A percentile compares a stretch with the other conserved stretches of the same genome.
These are phyloP conservation scores for Isotomurus palustris DNA, from an alignment of 2,888 invertebrate genomes.

Conservation along the genomic window DNA sequence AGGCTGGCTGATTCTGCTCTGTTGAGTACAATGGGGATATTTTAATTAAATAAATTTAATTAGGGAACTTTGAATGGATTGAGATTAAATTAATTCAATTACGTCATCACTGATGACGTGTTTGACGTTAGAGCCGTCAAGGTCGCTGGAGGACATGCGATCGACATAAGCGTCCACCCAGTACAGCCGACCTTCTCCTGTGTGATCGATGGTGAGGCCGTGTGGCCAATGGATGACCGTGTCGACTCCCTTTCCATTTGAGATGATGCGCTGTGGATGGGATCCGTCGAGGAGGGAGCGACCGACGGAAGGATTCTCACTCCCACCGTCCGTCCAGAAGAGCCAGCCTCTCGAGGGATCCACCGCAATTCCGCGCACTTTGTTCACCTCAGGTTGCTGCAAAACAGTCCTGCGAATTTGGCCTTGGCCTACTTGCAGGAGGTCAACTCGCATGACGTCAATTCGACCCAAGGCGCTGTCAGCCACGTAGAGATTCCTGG, in stretches of 20 bases:
- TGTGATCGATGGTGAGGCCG: slow-evolving; percentile 77
- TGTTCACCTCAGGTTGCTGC: too few species aligned
- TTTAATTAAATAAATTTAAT: not conserved
- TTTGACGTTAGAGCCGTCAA: slow-evolving; percentile 64
- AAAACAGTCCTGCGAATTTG: slow-evolving; percentile 73
- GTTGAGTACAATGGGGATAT: not conserved
- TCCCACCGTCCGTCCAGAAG: slow-evolving; percentile 87
- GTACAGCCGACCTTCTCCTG: slow-evolving; percentile 68
- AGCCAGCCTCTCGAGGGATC: too few species aligned
- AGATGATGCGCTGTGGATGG: slow-evolving; percentile 62
- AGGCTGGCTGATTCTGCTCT: slow-evolving; percentile 60
- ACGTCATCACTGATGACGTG: slow-evolving; percentile 61
- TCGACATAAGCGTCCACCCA: slow-evolving; percentile 83
- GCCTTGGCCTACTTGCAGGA: slow-evolving; percentile 62
- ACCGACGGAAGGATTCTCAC: slow-evolving; percentile 69
- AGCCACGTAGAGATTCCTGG: slow-evolving; percentile 72
- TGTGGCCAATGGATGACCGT: slow-evolving; percentile 77
- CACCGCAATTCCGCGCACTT: too few species aligned
- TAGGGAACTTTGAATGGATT: not conserved
- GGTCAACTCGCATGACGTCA: slow-evolving; percentile 69
- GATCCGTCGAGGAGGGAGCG: slow-evolving; percentile 75
- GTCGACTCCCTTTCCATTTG: slow-evolving; percentile 43
- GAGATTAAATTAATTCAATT: slow-evolving; percentile 9
- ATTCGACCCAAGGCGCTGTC: slow-evolving; percentile 74
- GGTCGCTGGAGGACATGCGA: slow-evolving; percentile 71